phyloP scores from a whole-genome alignment of 2,797 vertebrate genomes.

The Neomorphus geoffroyi region DNA sequence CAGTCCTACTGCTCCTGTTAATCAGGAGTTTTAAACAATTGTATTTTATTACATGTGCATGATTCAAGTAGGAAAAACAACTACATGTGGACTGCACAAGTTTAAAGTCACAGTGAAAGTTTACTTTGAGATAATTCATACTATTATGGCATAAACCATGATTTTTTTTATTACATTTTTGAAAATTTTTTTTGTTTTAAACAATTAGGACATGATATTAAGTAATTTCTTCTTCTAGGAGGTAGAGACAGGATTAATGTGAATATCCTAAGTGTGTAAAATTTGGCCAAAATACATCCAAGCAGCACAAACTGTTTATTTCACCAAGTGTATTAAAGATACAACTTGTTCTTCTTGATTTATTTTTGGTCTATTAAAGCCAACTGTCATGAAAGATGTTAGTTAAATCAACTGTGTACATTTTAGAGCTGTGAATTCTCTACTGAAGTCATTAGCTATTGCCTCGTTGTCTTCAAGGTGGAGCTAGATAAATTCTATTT shows the following conservation, averaged over 20 bases:
- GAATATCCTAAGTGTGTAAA: not conserved
- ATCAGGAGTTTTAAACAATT: constrained; percentile 10
- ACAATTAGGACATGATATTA: not conserved
- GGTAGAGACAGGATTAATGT: not conserved
- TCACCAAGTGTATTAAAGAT: not conserved
- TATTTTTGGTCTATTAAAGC: constrained; percentile 30
- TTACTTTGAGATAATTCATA: constrained; percentile 16
- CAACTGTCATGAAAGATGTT: not conserved
- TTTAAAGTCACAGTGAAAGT: not conserved
- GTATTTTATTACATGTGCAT: not conserved
- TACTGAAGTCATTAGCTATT: not conserved
- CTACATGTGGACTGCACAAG: not conserved
- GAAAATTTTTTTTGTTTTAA: not conserved
- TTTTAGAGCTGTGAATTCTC: not conserved
- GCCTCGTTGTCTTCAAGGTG: not conserved
- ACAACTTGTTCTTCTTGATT: constrained; percentile 1
- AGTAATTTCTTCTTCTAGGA: not conserved
- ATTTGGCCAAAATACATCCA: not conserved
- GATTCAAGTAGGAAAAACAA: constrained; percentile 11
- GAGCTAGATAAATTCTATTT: not conserved
- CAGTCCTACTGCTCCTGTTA: not conserved
- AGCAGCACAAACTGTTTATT: not conserved
- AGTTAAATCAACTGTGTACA: not conserved
- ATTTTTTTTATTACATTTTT: not conserved
- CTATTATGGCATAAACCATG: not conserved